Percentiles rank a stretch among this genome's conserved stretches.
Conservation (phyloP, 2,888 invertebrate genomes). For the Onchidella celtica region DNA sequence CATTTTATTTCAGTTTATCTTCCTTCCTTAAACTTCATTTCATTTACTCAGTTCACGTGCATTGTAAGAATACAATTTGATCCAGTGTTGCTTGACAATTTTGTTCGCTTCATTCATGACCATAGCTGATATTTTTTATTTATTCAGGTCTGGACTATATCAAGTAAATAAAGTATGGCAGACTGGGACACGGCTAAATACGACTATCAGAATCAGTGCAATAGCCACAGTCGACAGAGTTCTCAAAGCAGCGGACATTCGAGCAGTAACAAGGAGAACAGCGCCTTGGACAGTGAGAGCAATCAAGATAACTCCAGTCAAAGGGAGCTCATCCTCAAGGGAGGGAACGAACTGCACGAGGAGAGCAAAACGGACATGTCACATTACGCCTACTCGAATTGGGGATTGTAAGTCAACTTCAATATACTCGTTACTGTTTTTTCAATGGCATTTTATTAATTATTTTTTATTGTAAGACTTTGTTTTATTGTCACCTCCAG, state of each 20-base stretch:
- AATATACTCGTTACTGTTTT: background rate
- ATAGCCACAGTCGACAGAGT: constrained; percentile 38
- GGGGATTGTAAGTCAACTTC: background rate
- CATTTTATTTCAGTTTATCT: too few species aligned
- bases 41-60: too few species aligned
- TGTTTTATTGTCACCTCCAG: too few species aligned
- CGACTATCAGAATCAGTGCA: too few species aligned
- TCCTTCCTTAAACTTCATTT: too few species aligned
- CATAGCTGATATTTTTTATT: background rate
- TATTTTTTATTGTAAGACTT: too few species aligned
- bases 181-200: constrained; percentile 1
- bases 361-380: constrained; percentile 49
- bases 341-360: constrained; percentile 24
- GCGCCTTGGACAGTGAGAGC: constrained; percentile 19
- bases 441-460: too few species aligned
- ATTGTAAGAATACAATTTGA: too few species aligned
- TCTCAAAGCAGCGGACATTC: constrained; percentile 41
- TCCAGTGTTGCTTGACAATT: too few species aligned
- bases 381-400: background rate
- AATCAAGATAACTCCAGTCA: constrained; percentile 11
- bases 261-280: constrained; percentile 35
- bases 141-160: too few species aligned
- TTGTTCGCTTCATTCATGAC: background rate
- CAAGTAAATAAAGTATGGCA: constrained; percentile 12
- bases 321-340: constrained; percentile 37